Conservation (phyloP, 2,113 vertebrate species). For the Seriola dumerili region DNA sequence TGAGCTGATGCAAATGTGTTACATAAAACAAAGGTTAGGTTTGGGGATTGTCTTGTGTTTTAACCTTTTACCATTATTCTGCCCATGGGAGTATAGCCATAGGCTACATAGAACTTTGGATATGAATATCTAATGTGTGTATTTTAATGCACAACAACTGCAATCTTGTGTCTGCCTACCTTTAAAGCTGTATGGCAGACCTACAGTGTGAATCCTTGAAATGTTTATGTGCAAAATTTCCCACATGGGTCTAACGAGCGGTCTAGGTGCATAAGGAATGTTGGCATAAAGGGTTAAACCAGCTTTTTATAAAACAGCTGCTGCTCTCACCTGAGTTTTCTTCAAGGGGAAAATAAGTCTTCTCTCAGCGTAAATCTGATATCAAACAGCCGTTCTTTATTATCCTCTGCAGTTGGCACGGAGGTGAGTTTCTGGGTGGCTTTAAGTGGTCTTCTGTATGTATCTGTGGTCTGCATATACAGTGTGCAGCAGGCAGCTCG, state of each 20-base stretch:
- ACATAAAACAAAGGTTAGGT: not conserved
- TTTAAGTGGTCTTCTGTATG: constrained; percentile 18
- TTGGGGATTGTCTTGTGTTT: too few relatives aligned
- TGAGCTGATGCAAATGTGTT: not conserved
- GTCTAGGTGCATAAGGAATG: too few relatives aligned
- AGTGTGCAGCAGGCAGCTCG: constrained; percentile 31
- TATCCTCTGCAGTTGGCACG: not conserved
- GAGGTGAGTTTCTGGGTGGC: constrained; percentile 2
- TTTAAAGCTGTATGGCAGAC: too few relatives aligned
- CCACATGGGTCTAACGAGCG: too few relatives aligned
- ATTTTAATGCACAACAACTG: too few relatives aligned
- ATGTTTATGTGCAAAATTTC: not conserved
- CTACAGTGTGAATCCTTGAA: not conserved
- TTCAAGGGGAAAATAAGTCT: not conserved
- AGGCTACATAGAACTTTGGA: too few relatives aligned
- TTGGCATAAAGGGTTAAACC: not conserved
- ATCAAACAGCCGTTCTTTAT: constrained; percentile 9
- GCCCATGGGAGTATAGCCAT: too few relatives aligned
- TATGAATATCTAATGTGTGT: not conserved
- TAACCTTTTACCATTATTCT: too few relatives aligned
- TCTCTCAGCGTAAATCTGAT: not conserved
- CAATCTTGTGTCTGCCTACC: too few relatives aligned
- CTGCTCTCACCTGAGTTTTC: not conserved
- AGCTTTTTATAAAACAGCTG: not conserved
- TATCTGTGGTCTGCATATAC: not conserved